Base-by-base conservation (phyloP, 2,797 vertebrate species). In the Esox masquinongy region DNA sequence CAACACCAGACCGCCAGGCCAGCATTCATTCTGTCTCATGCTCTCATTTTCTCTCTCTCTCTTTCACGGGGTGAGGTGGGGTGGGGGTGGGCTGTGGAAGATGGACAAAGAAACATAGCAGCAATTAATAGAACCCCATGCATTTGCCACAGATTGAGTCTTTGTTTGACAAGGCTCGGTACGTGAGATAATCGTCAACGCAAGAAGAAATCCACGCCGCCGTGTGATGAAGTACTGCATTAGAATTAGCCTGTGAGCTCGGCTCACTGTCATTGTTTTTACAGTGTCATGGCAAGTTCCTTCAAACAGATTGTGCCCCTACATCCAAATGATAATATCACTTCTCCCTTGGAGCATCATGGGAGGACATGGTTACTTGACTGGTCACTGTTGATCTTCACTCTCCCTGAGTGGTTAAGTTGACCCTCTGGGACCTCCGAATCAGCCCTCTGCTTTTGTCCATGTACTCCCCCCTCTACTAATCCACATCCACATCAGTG, bases 401-500 rank as follows among this genome's bases (percentile, higher is more conserved):
- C 82, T 85, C 79, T 75, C 9, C 66, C 80, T 51, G 74, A 77
- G 77, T 82, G 72, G 69, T 74, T 34, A 53, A 51, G 43, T 69
- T 83, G 84, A 87, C 80, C 83, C 81, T 84, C 72, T 80, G 73
- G 84, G 81, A 88, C 76, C 80, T 77, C 82, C 75, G 51, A 59
- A 43, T 70, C 59, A 76, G 70, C 73, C 74, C 70, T 70, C 59
- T 75, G 66, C 73, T 74, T 71, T 77, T 79, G 77, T 47, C 74
- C 68, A 64, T 64, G 47, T 63, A 39, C 49, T 64, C 78, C 74
- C 66, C 75, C 53, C 31, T 70, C 63, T 47, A 74, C 70, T 86
- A 85, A 87, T 84, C 86, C 86, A 39, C 49, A 74, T 84, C 79
- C 89, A 91, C 89, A 89, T 91, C 89, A 83, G 80, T 83, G 89